Evolutionary conservation across 2,888 invertebrate genomes (phyloP), one percentile per base, ranked within the genome.

Genomic region (Xanthorhoe designata): DNA sequence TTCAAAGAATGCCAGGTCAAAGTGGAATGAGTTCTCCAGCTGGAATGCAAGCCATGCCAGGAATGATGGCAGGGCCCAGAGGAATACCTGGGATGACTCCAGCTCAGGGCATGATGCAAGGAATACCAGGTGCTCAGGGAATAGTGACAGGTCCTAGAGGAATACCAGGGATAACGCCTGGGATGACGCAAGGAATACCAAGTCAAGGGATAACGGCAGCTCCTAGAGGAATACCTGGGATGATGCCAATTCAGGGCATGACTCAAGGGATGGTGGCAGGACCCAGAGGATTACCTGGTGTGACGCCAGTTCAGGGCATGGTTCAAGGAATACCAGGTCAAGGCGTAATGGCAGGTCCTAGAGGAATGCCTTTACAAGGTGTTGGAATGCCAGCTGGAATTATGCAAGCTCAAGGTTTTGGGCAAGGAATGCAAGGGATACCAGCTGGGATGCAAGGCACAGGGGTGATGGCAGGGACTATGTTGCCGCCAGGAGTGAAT

Each of bases 1-100:
- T 52, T 15, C 63, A 52, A 35, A 64, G 64, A 53, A 58, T 53
- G 57, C 64, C 64, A 29, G 24, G 24, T n/a, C 51, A 51, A 51
- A 18, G 49, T 50, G 51, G 51, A 9, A 51, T 51, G 51, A 51
- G 47, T 45, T 7, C 1, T 24, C 32, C 57, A 6, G 10, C 10
- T 24, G 61, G 55, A 18, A 62, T 54, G 47, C 35, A 38, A 42
- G 38, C 10, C 13, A 49, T 55, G 24, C 32, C 17, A 32, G 50
- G 56, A 18, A 51, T 49, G 13, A 42, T 57, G 32, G 57, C 52
- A 19, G 62, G 47, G 17, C 18, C 38, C n/a, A 35, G 35, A 35
- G 15, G 32, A 18, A 2, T 13, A 13, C 38, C n/a, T 7, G 59
- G 51, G 7, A 51, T 59, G n/a, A 53, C 47, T 17, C 42, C 29